Evolutionary conservation across 1,140 invertebrate species (phyloP), one percentile per base, ranked within the genome.

Genomic region (Battus philenor): DNA sequence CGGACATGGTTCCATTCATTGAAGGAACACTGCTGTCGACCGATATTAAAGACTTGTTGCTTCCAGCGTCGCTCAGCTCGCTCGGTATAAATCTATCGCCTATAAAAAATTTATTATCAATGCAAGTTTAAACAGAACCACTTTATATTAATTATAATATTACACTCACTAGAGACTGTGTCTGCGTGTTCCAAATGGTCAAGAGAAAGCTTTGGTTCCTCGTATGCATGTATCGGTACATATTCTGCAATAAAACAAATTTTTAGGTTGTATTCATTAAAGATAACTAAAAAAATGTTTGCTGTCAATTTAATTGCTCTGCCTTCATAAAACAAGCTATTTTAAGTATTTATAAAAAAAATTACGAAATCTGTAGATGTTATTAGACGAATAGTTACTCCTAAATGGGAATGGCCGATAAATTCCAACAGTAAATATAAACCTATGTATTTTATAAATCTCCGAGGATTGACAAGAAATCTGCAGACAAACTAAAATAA

Each of bases 21-120:
- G 77, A 84, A 0, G 53, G 59, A 0, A 68, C 65, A 31, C 80
- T 81, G 50, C 67, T 76, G 26, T 75, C 69, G 17, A 59, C 56
- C 1, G 80, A 84, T 54, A 83, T 76, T 0, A 84, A 58, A 0
- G 80, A 84, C 36, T 80, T 81, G 46, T 78, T 84, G 24, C 80
- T 81, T 3, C 73, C 75, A 2, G 71, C 80, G 38, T 84, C 80
- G 32, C 77, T 83, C 11, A 73, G 44, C 27, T 83, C 79, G 7
- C 69, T 80, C 6, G 73, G 69, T 26, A 76, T 76, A 30, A 80
- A 83, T 30, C 67, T 67, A 26, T 78, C 74, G 44, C 79, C 78
- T 82, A 31, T 4, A 63, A 66, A 36, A 33, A 13, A 27, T 12
- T 34, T 22, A 9, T 20, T 20, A 20, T 20, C 6, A 20, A 20